Base-by-base conservation (phyloP, 2,888 invertebrate genomes). In the Spodoptera littoralis region DNA sequence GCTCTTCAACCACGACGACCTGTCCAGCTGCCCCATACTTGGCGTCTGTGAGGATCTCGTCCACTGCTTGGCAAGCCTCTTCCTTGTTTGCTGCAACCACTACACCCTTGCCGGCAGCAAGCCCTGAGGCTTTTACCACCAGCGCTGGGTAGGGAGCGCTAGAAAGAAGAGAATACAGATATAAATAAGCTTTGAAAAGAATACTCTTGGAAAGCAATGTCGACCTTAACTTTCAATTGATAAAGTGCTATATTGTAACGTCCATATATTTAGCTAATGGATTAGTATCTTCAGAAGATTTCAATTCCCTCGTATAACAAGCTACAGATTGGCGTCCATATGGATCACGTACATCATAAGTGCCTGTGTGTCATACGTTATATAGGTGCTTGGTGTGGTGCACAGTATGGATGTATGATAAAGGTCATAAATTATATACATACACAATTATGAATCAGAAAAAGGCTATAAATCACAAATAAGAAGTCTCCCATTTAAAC, bases 91-190 rank as follows among this genome's bases (percentile, higher is more conserved):
- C 88, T 0, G 98, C 98, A 0, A 99, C 98, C 3, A 99, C 96
- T 2, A 99, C 99, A 0, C 99, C 99, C 89, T 99, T 99, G 41
- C 99, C 99, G 0, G 98, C 99, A 0, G 99, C 99, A 59, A 99
- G 94, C 0, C 99, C 99, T 76, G 98, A 97, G 0, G 99, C 99
- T 92, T 99, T 99, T 0, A 99, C 97, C 1, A 99, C 99, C 55
- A 98, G 92, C 0, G 98, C 98, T 48, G 96, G 96, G 88, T 96
- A 98, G 4, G 96, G 90, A 8, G 98, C 97, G 77, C 97, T 98
- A 81, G 27, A 61, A 46, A 50, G 3, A 57, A 27, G 27, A 27
- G 18, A 18, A 18, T 18, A 1, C 18, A 18, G 2, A 4, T 27
- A 27, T 27, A 12, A 41, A 4, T 45, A 18, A 22, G 36, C 6